Evolutionary conservation across 2,888 invertebrate genomes (phyloP), one percentile per base, ranked within the genome.

Genomic region (Ormyrus nitidulus): DNA sequence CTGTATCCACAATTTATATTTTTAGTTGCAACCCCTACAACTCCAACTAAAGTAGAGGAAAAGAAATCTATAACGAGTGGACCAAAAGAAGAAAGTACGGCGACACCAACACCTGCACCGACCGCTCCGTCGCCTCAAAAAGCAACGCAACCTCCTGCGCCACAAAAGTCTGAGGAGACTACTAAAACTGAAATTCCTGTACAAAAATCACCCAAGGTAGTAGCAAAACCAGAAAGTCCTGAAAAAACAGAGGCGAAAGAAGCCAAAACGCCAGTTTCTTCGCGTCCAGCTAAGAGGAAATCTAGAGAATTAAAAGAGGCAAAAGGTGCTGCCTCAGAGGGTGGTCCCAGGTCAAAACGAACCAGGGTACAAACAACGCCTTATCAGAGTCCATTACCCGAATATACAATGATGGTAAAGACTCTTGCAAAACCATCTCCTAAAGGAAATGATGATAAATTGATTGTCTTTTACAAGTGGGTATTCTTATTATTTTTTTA

Each of bases 381-480:
- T 10, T 97, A 96, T 91, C 96, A 97, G 89, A 95, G 95, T 83
- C 96, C 96, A 0, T 91, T 96, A 95, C 96, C 96, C 0, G 96
- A 96, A 90, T 91, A 96, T 76, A 94, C 95, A 82, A 93, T 95
- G 89, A 94, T 96, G 34, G 94, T 96, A 4, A 96, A 96, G 89
- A 92, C 95, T 69, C 93, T 94, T 0, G 93, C 94, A 0, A 93
- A 93, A 19, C 92, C 92, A 0, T 93, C 85, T 92, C 93, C 89
- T 85, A 91, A 92, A 87, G 92, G 92, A 71, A 92, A 92, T 64
- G 96, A 96, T 85, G 96, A 96, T 84, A 96, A 95, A 87, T 93
- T 97, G 61, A 95, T 96, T 85, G 95, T 97, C 3, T 97, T 97
- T 89, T 96, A 96, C 91, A 97, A 96, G 94, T 96, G 3, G 58